phyloP scores from a whole-genome alignment of 2,797 vertebrate genomes.

The Syngnathus rostellatus region DNA sequence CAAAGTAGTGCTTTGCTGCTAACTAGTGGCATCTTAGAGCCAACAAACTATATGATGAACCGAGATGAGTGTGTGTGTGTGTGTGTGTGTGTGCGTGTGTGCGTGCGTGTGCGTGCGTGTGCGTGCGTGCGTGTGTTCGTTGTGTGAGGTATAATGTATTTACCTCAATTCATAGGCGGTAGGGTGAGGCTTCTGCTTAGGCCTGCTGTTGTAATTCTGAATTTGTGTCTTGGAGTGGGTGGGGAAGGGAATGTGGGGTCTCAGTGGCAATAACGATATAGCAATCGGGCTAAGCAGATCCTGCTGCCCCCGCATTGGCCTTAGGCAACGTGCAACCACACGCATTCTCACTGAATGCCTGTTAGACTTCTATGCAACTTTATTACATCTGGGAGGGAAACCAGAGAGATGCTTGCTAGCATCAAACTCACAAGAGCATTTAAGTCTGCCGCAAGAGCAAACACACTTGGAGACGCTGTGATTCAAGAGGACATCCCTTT shows the following conservation, averaged over 20 bases:
- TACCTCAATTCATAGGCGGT: constrained; percentile 18
- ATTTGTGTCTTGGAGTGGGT: constrained; percentile 14
- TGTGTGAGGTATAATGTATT: too few relatives aligned
- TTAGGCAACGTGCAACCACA: constrained; percentile 37
- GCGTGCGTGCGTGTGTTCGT: too few relatives aligned
- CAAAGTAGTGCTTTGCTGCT: too few relatives aligned
- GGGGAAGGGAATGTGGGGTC: constrained; percentile 1
- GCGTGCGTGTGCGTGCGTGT: too few relatives aligned
- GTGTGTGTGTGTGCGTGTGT: too few relatives aligned
- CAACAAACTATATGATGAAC: too few relatives aligned
- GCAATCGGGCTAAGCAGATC: constrained; percentile 57
- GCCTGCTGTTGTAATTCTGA: constrained; percentile 27
- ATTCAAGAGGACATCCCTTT: constrained; percentile 26
- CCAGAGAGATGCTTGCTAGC: constrained; percentile 27
- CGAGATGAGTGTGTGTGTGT: neutral
- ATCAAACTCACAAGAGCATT: constrained; percentile 40
- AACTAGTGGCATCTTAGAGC: too few relatives aligned
- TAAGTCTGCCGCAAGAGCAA: constrained; percentile 29
- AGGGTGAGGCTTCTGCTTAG: constrained; percentile 20
- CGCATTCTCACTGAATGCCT: constrained; percentile 35
- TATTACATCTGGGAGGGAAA: constrained; percentile 46
- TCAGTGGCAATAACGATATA: constrained; percentile 50
- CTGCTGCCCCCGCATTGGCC: constrained; percentile 36
- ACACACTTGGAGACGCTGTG: constrained; percentile 13
- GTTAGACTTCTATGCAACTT: constrained; percentile 47